These are phyloP conservation scores for Aldrovandia affinis DNA, from an alignment of 2,797 vertebrate species.

Conservation along the genomic window DNA sequence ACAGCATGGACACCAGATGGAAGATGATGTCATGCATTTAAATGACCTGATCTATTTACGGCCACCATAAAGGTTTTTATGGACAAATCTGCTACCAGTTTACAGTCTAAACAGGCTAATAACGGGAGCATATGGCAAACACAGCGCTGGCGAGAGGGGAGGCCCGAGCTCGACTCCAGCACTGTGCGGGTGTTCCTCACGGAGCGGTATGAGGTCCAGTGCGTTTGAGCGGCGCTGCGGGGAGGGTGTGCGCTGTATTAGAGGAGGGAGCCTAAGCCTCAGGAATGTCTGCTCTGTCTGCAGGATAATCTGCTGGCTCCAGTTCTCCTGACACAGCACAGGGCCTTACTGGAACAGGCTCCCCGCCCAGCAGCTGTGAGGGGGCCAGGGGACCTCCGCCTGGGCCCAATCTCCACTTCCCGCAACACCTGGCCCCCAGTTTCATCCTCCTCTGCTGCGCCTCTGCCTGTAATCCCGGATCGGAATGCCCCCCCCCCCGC, in stretches of 20 bases:
- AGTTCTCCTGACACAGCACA: neutral
- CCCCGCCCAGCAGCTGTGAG: too few relatives aligned
- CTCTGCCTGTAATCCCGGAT: neutral
- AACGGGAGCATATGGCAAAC: neutral
- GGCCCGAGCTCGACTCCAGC: neutral
- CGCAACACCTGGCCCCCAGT: neutral
- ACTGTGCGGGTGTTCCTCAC: neutral
- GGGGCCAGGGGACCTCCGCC: too few relatives aligned
- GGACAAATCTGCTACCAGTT: neutral
- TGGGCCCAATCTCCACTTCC: neutral
- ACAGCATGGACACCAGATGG: neutral
- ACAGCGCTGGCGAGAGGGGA: neutral
- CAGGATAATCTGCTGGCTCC: neutral
- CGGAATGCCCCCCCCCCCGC: too few relatives aligned
- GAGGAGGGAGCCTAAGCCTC: neutral
- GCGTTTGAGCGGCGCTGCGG: neutral
- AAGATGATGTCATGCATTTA: neutral
- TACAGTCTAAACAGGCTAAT: neutral
- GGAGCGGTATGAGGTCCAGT: neutral
- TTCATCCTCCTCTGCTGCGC: neutral
- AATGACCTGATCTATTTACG: neutral
- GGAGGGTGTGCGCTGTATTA: neutral
- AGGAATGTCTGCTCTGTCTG: conserved; percentile 9
- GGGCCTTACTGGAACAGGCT: neutral
- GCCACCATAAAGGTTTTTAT: neutral